Evolutionary conservation across 2,797 vertebrate genomes (phyloP).

Genomic region (Hydrophis major): DNA sequence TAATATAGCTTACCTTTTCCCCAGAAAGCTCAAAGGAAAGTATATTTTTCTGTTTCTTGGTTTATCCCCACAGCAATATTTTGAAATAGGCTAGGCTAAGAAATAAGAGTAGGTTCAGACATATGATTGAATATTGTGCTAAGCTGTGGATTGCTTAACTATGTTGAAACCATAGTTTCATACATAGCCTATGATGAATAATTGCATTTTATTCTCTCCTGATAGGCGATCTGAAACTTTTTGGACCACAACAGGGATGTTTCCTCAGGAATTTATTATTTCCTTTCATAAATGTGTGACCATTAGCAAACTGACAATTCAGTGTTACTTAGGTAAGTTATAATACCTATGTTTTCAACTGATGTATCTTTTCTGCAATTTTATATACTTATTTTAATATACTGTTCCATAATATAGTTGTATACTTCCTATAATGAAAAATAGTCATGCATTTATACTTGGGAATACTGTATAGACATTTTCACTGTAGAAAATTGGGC

Average conservation of each 20-base stretch:
- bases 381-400: not conserved
- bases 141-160: not conserved
- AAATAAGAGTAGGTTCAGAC: not conserved
- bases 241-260: conserved; percentile 95
- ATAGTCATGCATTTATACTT: not conserved
- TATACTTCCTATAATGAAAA: not conserved
- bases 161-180: not conserved
- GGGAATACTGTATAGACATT: not conserved
- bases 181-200: not conserved
- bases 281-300: conserved; percentile 77
- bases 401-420: not conserved
- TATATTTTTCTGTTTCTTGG: not conserved
- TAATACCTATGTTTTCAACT: not conserved
- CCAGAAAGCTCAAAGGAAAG: not conserved
- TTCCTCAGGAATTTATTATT: conserved; percentile 91
- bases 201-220: not conserved
- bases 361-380: not conserved
- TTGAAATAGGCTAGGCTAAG: not conserved
- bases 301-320: conserved; percentile 77
- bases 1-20: not conserved
- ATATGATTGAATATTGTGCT: not conserved
- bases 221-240: conserved; percentile 83
- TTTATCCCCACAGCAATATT: not conserved
- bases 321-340: conserved; percentile 84
- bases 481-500: not conserved